A percentile compares a stretch with the other conserved stretches of the same genome.
Evolutionary conservation across 2,888 invertebrate genomes (phyloP).

Genomic region (Dioctria linearis): DNA sequence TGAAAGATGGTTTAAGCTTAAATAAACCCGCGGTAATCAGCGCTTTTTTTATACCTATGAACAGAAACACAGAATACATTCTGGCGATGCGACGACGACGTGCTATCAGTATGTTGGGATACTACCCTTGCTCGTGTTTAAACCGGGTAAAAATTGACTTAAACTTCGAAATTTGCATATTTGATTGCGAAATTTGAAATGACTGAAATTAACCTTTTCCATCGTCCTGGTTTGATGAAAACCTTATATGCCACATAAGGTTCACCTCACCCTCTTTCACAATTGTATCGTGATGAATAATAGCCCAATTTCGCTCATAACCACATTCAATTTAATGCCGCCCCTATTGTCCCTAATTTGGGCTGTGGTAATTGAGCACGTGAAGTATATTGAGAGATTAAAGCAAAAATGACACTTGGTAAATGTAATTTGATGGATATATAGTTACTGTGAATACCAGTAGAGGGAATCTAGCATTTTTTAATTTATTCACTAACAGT

Average conservation of each 20-base stretch:
- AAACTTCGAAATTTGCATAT: slow-evolving; percentile 35
- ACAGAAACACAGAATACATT: no score
- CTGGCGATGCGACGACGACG: no score
- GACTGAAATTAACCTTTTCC: not conserved
- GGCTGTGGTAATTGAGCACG: not conserved
- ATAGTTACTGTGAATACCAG: no score
- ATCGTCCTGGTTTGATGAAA: not conserved
- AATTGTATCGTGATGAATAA: not conserved
- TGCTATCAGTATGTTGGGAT: no score
- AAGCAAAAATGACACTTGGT: not conserved
- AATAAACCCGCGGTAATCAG: no score
- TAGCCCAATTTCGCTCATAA: not conserved
- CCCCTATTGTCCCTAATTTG: not conserved
- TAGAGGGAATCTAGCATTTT: no score
- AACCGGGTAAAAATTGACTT: not conserved
- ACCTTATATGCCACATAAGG: no score
- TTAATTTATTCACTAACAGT: no score
- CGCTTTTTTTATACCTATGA: no score
- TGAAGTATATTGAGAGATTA: not conserved
- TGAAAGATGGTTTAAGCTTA: no score
- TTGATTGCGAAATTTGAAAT: slow-evolving; percentile 17
- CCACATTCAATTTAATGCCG: not conserved
- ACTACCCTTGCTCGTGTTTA: no score
- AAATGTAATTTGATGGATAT: not conserved
- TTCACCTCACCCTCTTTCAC: no score